Evolutionary conservation across 2,113 vertebrate species (phyloP).

Genomic region (Beaufortia kweichowensis): DNA sequence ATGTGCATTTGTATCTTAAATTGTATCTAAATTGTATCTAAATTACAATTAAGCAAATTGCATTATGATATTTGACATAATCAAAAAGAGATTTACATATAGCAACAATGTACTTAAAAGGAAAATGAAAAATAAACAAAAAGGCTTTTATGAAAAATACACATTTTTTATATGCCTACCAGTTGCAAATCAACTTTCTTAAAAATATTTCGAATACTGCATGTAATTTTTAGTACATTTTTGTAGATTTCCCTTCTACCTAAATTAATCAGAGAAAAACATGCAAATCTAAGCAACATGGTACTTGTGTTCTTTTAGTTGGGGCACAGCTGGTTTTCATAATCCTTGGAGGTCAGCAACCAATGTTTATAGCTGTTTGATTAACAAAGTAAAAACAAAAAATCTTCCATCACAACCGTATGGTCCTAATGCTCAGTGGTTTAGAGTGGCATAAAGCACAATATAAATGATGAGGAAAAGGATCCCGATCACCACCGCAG

Average conservation of each 20-base stretch:
- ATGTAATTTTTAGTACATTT: background rate
- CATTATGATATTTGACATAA: background rate
- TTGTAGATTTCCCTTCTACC: background rate
- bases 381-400: background rate
- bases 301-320: background rate
- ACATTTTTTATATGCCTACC: too few species aligned
- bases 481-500: constrained; percentile 43
- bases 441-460: background rate
- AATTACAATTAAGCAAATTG: too few species aligned
- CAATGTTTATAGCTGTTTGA: background rate
- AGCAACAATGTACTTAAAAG: background rate
- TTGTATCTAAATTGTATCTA: too few species aligned
- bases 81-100: background rate
- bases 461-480: constrained; percentile 1
- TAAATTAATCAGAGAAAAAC: too few species aligned
- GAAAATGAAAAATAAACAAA: background rate
- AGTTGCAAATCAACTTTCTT: background rate
- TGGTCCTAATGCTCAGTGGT: too few species aligned
- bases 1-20: too few species aligned
- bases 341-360: background rate
- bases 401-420: background rate
- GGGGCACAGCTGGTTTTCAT: background rate
- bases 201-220: background rate
- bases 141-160: background rate
- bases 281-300: background rate